These are phyloP conservation scores for Bombylius discolor DNA, from an alignment of 2,888 invertebrate genomes.

Conservation along the genomic window DNA sequence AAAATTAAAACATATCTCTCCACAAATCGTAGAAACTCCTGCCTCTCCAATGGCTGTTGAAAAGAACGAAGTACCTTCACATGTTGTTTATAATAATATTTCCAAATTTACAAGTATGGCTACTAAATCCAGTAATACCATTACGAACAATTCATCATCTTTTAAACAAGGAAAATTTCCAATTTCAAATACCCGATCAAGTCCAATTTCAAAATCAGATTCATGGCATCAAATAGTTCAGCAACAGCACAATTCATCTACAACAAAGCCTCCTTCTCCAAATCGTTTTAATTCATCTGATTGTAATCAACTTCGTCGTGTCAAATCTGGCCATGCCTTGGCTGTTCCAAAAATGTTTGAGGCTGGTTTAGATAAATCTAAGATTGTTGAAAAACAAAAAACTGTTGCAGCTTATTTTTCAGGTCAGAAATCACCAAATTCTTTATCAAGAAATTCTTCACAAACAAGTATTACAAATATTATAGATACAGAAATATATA, in stretches of 20 bases:
- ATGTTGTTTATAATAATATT: conserved; percentile 33
- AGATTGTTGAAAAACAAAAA: conserved; percentile 53
- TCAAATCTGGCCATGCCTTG: conserved; percentile 62
- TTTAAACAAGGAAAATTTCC: conserved; percentile 17
- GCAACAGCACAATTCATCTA: conserved; percentile 15
- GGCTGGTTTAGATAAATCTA: conserved; percentile 57
- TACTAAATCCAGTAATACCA: conserved; percentile 19
- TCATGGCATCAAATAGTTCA: conserved; percentile 63
- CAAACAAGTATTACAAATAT: conserved; percentile 17
- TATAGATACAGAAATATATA: background rate
- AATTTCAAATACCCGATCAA: conserved; percentile 22
- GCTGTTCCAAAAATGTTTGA: conserved; percentile 68
- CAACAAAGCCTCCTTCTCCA: conserved; percentile 30
- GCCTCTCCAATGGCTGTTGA: conserved; percentile 24
- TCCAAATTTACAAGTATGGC: conserved; percentile 30
- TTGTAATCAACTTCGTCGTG: conserved; percentile 36
- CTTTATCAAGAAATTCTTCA: conserved; percentile 21
- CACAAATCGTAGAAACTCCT: conserved; percentile 29
- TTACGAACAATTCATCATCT: conserved; percentile 15
- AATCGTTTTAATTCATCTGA: conserved; percentile 26
- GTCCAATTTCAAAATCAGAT: conserved; percentile 54
- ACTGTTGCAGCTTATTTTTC: conserved; percentile 63
- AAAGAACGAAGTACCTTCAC: conserved; percentile 24
- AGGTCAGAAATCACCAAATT: conserved; percentile 37
- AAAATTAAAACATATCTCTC: conserved; percentile 13